A percentile compares a stretch with the other conserved stretches of the same genome.
Evolutionary conservation across 2,888 invertebrate genomes (phyloP).

Genomic region (Caenorhabditis afra): DNA sequence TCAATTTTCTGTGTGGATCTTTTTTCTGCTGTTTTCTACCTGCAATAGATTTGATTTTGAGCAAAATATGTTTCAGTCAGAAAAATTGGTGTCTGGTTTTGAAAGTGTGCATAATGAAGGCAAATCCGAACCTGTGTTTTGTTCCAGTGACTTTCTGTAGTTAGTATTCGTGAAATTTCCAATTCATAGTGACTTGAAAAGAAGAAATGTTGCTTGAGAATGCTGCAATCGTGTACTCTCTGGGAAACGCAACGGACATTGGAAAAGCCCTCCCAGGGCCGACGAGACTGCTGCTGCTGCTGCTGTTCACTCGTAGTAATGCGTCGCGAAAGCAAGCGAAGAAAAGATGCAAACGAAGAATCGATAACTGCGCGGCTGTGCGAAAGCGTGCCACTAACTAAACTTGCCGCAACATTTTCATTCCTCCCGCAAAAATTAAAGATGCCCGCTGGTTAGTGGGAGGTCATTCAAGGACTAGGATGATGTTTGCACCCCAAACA

Average conservation of each 20-base stretch:
- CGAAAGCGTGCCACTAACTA: neutral
- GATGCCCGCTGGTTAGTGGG: neutral
- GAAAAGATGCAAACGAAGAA: slow-evolving; percentile 24
- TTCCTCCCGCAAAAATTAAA: neutral
- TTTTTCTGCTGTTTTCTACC: too few species aligned
- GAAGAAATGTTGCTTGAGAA: neutral
- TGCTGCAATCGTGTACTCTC: slow-evolving; percentile 4
- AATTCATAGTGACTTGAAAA: slow-evolving; percentile 1
- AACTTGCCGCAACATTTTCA: too few species aligned
- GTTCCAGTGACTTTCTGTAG: too few species aligned
- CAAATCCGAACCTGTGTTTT: too few species aligned
- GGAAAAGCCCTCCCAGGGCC: slow-evolving; percentile 10
- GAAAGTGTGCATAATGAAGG: too few species aligned
- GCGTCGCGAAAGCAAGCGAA: slow-evolving; percentile 15
- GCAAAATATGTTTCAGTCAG: too few species aligned
- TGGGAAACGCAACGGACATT: slow-evolving; percentile 4
- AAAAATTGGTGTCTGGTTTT: too few species aligned
- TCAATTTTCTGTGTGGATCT: too few species aligned
- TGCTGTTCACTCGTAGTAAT: slow-evolving; percentile 26
- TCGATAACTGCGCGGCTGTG: slow-evolving; percentile 38
- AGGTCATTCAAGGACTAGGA: neutral
- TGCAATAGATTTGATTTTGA: too few species aligned
- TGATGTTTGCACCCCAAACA: slow-evolving; percentile 6
- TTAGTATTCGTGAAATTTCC: neutral
- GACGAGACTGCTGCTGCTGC: slow-evolving; percentile 6